Conservation (phyloP, 1,140 invertebrate species). For the Penaeus japonicus region DNA sequence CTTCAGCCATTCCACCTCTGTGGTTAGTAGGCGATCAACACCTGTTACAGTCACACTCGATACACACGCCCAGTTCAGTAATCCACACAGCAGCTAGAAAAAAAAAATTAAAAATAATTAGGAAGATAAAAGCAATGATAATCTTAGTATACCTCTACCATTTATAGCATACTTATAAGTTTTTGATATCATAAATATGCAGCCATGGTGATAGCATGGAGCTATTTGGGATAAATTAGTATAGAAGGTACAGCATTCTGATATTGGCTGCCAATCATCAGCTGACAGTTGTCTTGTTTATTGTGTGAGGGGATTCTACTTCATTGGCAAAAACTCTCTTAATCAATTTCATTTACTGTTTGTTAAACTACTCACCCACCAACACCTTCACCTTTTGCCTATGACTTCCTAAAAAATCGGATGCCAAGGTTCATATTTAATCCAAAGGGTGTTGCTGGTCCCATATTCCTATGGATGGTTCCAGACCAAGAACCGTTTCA, state of each 20-base stretch:
- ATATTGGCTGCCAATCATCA: too few species aligned
- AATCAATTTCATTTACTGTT: background rate
- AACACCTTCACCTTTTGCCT: too few species aligned
- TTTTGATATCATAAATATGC: too few species aligned
- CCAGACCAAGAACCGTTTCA: too few species aligned
- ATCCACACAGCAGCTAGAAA: slow-evolving; percentile 76
- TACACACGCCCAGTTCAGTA: slow-evolving; percentile 78
- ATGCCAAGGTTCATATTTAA: too few species aligned
- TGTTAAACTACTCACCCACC: too few species aligned
- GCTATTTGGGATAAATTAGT: background rate
- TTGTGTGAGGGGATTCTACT: background rate
- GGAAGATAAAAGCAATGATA: background rate
- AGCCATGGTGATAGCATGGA: too few species aligned
- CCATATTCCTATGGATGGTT: too few species aligned
- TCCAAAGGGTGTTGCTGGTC: too few species aligned
- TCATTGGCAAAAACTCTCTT: background rate
- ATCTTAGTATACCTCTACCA: background rate
- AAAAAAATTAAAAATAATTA: slow-evolving; percentile 16
- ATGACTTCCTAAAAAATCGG: too few species aligned
- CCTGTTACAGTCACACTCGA: slow-evolving; percentile 74
- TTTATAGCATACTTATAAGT: too few species aligned
- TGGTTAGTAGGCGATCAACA: slow-evolving; percentile 75
- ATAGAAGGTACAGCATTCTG: background rate
- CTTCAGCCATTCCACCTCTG: slow-evolving; percentile 84
- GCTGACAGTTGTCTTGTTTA: background rate